Percentiles rank a stretch among this genome's conserved stretches.
Conservation (phyloP, 2,888 invertebrate genomes). For the Zaprionus lineosus region DNA sequence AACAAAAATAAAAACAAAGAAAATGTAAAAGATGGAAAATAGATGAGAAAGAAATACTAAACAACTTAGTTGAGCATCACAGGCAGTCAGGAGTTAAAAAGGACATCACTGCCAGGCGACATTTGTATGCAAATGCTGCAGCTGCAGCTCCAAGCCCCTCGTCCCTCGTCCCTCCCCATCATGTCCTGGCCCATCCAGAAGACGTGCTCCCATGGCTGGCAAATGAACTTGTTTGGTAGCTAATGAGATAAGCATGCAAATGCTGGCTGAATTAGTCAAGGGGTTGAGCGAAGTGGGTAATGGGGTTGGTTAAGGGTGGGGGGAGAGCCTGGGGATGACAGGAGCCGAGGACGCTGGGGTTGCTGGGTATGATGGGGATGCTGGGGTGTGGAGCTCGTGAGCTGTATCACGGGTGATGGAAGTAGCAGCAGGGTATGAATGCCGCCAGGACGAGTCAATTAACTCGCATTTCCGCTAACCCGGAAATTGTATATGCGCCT, state of each 20-base stretch:
- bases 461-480: constrained; percentile 44
- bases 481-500: constrained; percentile 39
- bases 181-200: constrained; percentile 26
- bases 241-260: constrained; percentile 72
- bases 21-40: no score
- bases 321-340: no score
- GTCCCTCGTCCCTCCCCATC: no score
- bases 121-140: constrained; percentile 65
- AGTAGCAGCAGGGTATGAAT: no score
- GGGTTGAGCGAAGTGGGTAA: constrained; percentile 2
- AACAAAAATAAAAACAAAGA: neutral
- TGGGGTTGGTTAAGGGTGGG: no score
- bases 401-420: no score
- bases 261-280: constrained; percentile 24
- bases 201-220: constrained; percentile 51
- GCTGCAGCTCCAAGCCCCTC: no score
- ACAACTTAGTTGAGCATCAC: constrained; percentile 19
- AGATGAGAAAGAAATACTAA: neutral
- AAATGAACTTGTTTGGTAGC: constrained; percentile 73
- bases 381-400: no score
- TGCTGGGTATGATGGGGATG: no score
- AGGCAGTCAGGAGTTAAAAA: constrained; percentile 46
- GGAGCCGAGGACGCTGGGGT: no score
- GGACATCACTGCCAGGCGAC: constrained; percentile 36
- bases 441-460: constrained; percentile 49